A percentile compares a stretch with the other conserved stretches of the same genome.
Conservation (phyloP, 2,888 invertebrate species). For the Leuctra nigra region DNA sequence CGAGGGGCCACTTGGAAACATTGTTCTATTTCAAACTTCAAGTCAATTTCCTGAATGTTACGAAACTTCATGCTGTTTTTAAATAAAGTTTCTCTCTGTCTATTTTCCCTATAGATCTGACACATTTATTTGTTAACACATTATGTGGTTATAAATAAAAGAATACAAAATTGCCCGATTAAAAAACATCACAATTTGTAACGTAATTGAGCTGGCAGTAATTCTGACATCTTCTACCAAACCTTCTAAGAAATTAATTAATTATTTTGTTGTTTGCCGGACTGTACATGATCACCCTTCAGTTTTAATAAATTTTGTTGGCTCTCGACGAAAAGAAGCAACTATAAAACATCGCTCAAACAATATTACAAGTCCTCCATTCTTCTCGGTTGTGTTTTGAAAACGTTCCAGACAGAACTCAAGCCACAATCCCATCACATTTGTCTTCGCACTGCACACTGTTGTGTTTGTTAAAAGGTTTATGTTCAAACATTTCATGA, state of each 20-base stretch:
- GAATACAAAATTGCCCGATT: neutral
- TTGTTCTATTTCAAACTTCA: too few relatives aligned
- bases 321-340: conserved; percentile 11
- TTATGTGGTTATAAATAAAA: too few relatives aligned
- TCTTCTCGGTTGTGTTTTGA: conserved; percentile 11
- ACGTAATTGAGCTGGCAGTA: neutral
- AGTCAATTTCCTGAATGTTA: too few relatives aligned
- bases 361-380: neutral
- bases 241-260: conserved; percentile 4
- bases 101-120: too few relatives aligned
- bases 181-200: neutral
- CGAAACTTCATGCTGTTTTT: too few relatives aligned
- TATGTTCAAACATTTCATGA: conserved; percentile 6
- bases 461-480: conserved; percentile 19
- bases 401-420: conserved; percentile 15
- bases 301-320: neutral
- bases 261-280: conserved; percentile 7
- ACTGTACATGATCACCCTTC: too few relatives aligned
- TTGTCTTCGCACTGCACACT: conserved; percentile 5
- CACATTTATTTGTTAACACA: too few relatives aligned
- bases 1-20: too few relatives aligned
- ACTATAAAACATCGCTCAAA: conserved; percentile 9
- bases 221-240: neutral
- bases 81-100: too few relatives aligned
- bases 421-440: conserved; percentile 15